phyloP scores from a whole-genome alignment of 37 sponge, comb jelly and placozoan genomes.

The Diacarnus erythraeanus region DNA sequence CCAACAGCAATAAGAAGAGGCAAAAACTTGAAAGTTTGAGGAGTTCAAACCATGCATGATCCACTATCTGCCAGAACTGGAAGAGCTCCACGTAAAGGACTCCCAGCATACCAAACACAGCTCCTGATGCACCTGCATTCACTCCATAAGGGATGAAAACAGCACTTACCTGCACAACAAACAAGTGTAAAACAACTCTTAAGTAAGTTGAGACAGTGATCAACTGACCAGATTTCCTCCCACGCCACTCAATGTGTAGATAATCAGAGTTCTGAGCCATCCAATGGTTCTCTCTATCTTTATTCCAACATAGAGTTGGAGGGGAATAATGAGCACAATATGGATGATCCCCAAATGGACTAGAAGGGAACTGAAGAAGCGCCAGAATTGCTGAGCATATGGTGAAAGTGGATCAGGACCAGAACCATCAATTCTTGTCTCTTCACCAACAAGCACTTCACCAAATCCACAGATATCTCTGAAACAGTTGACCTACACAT shows the following conservation, averaged over 20 bases:
- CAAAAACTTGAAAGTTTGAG: slow-evolving; percentile 67
- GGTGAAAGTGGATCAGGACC: slow-evolving; percentile 21
- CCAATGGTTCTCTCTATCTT: slow-evolving; percentile 96
- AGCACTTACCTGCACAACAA: slow-evolving; percentile 56
- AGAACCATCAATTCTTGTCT: neutral
- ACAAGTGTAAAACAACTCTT: neutral
- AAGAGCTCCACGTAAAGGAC: slow-evolving; percentile 90
- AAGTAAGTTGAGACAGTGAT: neutral
- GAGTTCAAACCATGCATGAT: slow-evolving; percentile 75
- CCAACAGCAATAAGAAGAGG: slow-evolving; percentile 66
- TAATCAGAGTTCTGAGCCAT: slow-evolving; percentile 83
- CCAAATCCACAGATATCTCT: slow-evolving; percentile 84
- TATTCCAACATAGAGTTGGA: slow-evolving; percentile 85
- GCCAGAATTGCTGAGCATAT: slow-evolving; percentile 84
- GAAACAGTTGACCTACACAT: slow-evolving; percentile 81
- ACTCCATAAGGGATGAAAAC: slow-evolving; percentile 92
- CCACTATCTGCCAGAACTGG: slow-evolving; percentile 90
- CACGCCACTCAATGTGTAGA: slow-evolving; percentile 89
- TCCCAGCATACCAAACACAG: slow-evolving; percentile 89
- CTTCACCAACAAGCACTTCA: slow-evolving; percentile 45
- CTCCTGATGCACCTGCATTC: slow-evolving; percentile 75
- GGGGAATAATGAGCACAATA: slow-evolving; percentile 50
- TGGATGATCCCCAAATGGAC: slow-evolving; percentile 90
- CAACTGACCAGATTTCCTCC: slow-evolving; percentile 89
- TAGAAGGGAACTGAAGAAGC: slow-evolving; percentile 79